These are phyloP conservation scores for Alcedo quadribrachys DNA, from an alignment of 2,797 vertebrate species.

Conservation along the genomic window DNA sequence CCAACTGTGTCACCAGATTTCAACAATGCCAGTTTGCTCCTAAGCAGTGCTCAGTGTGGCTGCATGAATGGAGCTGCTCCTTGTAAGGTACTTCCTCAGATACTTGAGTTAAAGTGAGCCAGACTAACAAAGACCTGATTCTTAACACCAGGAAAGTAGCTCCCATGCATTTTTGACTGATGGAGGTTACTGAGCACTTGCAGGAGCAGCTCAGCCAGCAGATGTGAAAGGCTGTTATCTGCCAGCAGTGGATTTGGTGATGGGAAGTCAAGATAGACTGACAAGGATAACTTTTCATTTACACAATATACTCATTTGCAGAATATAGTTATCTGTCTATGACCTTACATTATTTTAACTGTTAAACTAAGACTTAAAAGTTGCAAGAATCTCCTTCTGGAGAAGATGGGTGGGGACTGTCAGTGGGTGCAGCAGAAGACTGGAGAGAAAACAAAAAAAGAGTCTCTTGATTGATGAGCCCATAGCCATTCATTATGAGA, in stretches of 20 bases:
- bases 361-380: neutral
- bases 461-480: slow-evolving; percentile 12
- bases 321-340: neutral
- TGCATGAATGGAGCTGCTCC: neutral
- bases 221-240: neutral
- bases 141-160: neutral
- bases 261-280: neutral
- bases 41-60: neutral
- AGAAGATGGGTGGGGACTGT: neutral
- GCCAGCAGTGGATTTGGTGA: neutral
- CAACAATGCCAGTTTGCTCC: neutral
- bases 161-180: neutral
- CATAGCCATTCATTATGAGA: neutral
- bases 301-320: neutral
- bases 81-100: neutral
- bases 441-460: neutral
- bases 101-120: neutral
- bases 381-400: neutral
- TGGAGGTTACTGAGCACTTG: neutral
- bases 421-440: neutral
- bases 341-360: neutral
- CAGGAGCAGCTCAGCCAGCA: neutral
- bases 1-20: neutral
- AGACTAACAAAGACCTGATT: neutral
- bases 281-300: neutral